Evolutionary conservation across 1,140 invertebrate species (phyloP).

Genomic region (Pseudobourletiella spinata): DNA sequence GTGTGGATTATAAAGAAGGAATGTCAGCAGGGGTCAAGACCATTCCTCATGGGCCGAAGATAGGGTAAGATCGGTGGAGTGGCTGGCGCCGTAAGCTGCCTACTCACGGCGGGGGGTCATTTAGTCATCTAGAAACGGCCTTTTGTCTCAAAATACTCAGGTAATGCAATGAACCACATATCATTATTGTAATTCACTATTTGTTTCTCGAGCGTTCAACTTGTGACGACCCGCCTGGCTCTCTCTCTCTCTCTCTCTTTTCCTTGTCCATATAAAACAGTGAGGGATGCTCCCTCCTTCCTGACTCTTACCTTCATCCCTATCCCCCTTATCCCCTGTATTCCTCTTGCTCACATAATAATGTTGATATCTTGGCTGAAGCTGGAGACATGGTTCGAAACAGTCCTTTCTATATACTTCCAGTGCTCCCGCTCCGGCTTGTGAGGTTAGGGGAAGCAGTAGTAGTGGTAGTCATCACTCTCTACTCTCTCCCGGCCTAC

Average conservation of each 20-base stretch:
- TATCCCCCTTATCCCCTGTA: neutral
- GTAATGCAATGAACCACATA: constrained; percentile 36
- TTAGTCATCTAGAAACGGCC: constrained; percentile 35
- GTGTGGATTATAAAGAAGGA: constrained; percentile 29
- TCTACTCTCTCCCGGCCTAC: too few relatives aligned
- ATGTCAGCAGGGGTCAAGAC: constrained; percentile 35
- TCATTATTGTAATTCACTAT: constrained; percentile 36
- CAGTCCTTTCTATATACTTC: too few relatives aligned
- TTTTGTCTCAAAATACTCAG: constrained; percentile 36
- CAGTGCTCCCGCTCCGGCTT: too few relatives aligned
- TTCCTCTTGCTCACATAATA: neutral
- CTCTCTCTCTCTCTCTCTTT: neutral
- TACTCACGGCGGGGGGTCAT: constrained; percentile 34
- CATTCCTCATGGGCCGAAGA: constrained; percentile 28
- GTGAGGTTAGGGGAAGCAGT: too few relatives aligned
- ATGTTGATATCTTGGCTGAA: too few relatives aligned
- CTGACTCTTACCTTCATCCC: neutral
- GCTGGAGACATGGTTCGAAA: too few relatives aligned
- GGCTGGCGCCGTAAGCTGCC: constrained; percentile 36
- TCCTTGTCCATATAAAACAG: neutral
- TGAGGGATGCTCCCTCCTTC: constrained; percentile 5
- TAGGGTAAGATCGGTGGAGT: constrained; percentile 29
- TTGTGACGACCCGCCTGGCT: neutral
- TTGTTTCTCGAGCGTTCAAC: constrained; percentile 27
- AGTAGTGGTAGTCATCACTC: too few relatives aligned